These are phyloP conservation scores for Cassiopea xamachana DNA, from an alignment of 30 jellyfish, hydroid and myxozoan genomes.

Conservation along the genomic window DNA sequence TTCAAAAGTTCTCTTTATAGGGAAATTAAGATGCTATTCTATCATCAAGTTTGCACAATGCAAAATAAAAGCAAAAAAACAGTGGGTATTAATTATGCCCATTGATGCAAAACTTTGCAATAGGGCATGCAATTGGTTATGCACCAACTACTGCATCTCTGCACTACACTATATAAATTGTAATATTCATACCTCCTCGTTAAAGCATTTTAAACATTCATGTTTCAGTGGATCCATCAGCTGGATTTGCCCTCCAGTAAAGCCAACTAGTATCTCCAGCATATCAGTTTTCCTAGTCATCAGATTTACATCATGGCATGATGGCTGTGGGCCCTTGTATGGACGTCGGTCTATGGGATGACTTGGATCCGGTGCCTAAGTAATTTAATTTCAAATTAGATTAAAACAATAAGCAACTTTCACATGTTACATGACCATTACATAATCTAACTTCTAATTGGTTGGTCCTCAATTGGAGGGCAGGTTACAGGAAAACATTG, in stretches of 20 bases:
- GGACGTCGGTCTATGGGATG: conserved; percentile 94
- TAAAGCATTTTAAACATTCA: conserved; percentile 88
- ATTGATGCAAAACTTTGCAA: too few species aligned
- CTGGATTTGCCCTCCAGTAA: conserved; percentile 97
- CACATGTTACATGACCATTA: not conserved
- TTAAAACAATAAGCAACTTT: not conserved
- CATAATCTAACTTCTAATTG: too few species aligned
- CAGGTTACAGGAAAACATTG: too few species aligned
- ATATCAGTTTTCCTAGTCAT: conserved; percentile 82
- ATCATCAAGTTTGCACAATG: too few species aligned
- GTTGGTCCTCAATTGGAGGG: too few species aligned
- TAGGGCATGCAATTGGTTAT: too few species aligned
- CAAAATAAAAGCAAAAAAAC: too few species aligned
- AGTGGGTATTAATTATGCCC: too few species aligned
- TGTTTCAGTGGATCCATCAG: conserved; percentile 92
- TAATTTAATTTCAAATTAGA: not conserved
- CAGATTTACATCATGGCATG: conserved; percentile 92
- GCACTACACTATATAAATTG: not conserved
- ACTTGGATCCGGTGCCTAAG: conserved; percentile 93
- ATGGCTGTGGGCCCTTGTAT: conserved; percentile 97
- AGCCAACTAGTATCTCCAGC: conserved; percentile 87
- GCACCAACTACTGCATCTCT: not conserved
- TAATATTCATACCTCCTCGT: conserved; percentile 84
- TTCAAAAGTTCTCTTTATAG: too few species aligned
- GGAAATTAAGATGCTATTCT: too few species aligned